Base-by-base conservation (phyloP, 1,140 invertebrate genomes). In the Drosophila pruinosa region DNA sequence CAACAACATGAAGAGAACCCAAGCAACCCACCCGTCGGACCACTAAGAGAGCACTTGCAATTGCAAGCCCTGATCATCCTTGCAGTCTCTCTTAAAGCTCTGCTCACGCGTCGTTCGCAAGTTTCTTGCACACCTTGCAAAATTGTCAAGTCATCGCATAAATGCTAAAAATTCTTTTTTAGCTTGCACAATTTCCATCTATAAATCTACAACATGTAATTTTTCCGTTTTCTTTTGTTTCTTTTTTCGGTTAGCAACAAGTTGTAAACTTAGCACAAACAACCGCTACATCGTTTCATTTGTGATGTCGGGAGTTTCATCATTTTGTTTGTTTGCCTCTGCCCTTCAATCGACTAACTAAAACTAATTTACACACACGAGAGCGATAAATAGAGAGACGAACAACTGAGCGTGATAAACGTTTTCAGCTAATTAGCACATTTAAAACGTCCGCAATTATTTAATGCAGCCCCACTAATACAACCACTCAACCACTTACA, bases 391-490 rank as follows among this genome's bases (percentile, higher is more conserved):
- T 12, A 28, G 17, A 15, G 21, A 61, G 19, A 26, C 12, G 14
- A 15, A 15, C 4, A 7, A 31, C 3, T 10, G 26, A 70, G 54
- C 56, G 59, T 54, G 62, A 79, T 85, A 83, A 83, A 79, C 79
- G 79, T 83, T 83, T 85, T 71, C 75, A 73, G 48, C 62, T 75
- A 83, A 83, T 83, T 83, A 83, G 72, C 79, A 83, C 79, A 79
- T 83, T 85, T 36, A 50, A 38, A 70, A 53, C 38, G 58, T 61
- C 34, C 21, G 26, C 61, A 68, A 75, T 72, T 59, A 64, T 72
- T 72, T 39, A 75, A 72, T 56, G 68, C 48, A 63, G 45, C 36
- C 43, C 72, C 26, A 36, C 43, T 21, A 58, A 39, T 39, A 47
- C 22, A 77, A 61, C 6, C 4, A 54, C 61, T 39, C 39, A 71